Percentiles rank a stretch among this genome's conserved stretches.
phyloP scores from a whole-genome alignment of 2,888 invertebrate species.

The Rhingia campestris region DNA sequence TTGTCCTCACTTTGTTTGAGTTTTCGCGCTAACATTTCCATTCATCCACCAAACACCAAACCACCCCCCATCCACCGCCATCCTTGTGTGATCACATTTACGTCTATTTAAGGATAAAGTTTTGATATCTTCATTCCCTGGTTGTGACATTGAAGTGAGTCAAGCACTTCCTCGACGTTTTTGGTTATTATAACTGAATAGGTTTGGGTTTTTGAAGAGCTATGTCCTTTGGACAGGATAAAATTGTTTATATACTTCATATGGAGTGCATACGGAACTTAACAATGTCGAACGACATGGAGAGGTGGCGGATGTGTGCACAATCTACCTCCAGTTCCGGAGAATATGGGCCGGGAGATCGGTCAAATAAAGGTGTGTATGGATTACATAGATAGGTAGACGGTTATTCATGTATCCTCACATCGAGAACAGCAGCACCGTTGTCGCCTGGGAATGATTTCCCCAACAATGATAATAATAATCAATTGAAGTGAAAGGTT shows the following conservation, averaged over 20 bases:
- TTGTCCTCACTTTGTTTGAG: constrained; percentile 33
- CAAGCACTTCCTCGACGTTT: constrained; percentile 52
- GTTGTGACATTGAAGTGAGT: constrained; percentile 69
- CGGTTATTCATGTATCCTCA: constrained; percentile 37
- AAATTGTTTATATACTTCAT: constrained; percentile 64
- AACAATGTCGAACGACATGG: constrained; percentile 60
- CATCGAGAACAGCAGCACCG: constrained; percentile 21
- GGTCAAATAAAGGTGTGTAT: constrained; percentile 50
- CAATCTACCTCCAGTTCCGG: constrained; percentile 39
- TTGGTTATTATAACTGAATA: constrained; percentile 61
- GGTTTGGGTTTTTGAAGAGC: constrained; percentile 61
- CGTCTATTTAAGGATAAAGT: constrained; percentile 70
- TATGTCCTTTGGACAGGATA: constrained; percentile 61
- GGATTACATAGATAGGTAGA: constrained; percentile 30
- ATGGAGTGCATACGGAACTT: constrained; percentile 63
- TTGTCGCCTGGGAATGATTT: constrained; percentile 63
- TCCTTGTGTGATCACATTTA: constrained; percentile 53
- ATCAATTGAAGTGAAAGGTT: constrained; percentile 70
- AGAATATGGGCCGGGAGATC: constrained; percentile 20
- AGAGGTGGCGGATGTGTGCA: constrained; percentile 19
- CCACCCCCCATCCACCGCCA: background rate
- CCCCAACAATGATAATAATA: constrained; percentile 70
- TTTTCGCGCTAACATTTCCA: constrained; percentile 45
- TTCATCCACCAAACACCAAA: background rate
- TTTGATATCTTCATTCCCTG: constrained; percentile 68